Base-by-base conservation (phyloP, 2,888 invertebrate species). In the Molanna angustata region DNA sequence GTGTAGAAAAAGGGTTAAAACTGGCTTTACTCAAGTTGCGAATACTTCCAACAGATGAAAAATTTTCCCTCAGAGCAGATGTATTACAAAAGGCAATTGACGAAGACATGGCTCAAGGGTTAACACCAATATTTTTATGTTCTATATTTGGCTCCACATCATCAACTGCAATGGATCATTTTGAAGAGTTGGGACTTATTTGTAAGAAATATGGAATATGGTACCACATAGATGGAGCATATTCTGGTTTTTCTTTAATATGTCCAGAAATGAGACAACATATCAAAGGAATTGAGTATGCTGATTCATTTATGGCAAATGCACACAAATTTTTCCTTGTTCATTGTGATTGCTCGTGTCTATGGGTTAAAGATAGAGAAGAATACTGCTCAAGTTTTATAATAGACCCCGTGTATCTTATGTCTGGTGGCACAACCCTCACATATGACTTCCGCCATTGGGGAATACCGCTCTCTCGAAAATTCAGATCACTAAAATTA, bases 201-300 rank as follows among this genome's bases (percentile, higher is more conserved):
- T 83, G 85, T 60, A 76, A 75, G 51, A 71, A 70, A 1, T 70
- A 75, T 59, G 78, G 83, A 46, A 77, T 88, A n/a, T 94, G 93
- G 92, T 75, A 93, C 19, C 93, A 93, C 68, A 88, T 91, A 2
- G 92, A 93, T 67, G 91, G 86, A 0, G 92, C 92, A 0, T 94
- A 93, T 66, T 92, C 90, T 1, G 94, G 94, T 2, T 89, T 85
- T 63, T 85, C 88, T 0, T 86, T 94, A 64, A 89, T 94, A 55
- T 86, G 92, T 63, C 91, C 91, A 0, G 93, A 93, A 70, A 81
- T 90, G 68, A 80, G 87, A 55, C 73, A 78, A 1, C 71, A 80
- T 40, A 77, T 83, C 64, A 73, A 76, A 3, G 86, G 86, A 0
- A 73, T 86, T 20, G 82, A 90, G 71, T 83, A 85, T 66, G 91